These are phyloP conservation scores for Caerostris darwini DNA, from an alignment of 1,140 invertebrate species.

Conservation along the genomic window DNA sequence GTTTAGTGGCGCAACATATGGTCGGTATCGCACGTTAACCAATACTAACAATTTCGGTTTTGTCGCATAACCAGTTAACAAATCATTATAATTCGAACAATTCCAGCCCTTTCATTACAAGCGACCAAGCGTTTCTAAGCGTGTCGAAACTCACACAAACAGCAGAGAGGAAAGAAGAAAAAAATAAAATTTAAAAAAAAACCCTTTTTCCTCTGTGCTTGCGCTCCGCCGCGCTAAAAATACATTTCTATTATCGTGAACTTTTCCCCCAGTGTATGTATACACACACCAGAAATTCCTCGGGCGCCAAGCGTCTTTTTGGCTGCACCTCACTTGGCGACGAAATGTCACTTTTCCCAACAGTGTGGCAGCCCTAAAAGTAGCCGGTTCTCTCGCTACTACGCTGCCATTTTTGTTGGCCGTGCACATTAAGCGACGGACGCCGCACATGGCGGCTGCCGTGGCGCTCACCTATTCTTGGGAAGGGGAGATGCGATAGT, in stretches of 20 bases:
- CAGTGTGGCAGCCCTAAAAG: slow-evolving; percentile 70
- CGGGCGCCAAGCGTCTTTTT: slow-evolving; percentile 37
- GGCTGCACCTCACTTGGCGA: slow-evolving; percentile 40
- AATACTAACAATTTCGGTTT: neutral
- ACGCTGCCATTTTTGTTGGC: slow-evolving; percentile 73
- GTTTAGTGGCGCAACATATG: too few relatives aligned
- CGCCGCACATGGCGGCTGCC: slow-evolving; percentile 74
- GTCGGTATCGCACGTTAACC: neutral
- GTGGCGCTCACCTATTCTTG: slow-evolving; percentile 48
- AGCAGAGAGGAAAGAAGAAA: neutral
- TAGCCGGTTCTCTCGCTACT: slow-evolving; percentile 72
- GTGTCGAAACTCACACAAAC: neutral
- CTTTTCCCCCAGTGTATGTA: slow-evolving; percentile 45
- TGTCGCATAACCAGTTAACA: neutral
- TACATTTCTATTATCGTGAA: slow-evolving; percentile 58
- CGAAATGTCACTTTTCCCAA: slow-evolving; percentile 42
- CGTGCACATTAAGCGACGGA: slow-evolving; percentile 70
- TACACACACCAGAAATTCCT: slow-evolving; percentile 25
- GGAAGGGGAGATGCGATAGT: slow-evolving; percentile 51
- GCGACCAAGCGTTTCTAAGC: slow-evolving; percentile 34
- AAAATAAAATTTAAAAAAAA: neutral
- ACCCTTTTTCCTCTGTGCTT: neutral
- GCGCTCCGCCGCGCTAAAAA: slow-evolving; percentile 42
- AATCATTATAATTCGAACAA: neutral
- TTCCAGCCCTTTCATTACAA: neutral